These are phyloP conservation scores for Hippocampus mohnikei DNA, from an alignment of 2,113 vertebrate genomes.

Conservation along the genomic window DNA sequence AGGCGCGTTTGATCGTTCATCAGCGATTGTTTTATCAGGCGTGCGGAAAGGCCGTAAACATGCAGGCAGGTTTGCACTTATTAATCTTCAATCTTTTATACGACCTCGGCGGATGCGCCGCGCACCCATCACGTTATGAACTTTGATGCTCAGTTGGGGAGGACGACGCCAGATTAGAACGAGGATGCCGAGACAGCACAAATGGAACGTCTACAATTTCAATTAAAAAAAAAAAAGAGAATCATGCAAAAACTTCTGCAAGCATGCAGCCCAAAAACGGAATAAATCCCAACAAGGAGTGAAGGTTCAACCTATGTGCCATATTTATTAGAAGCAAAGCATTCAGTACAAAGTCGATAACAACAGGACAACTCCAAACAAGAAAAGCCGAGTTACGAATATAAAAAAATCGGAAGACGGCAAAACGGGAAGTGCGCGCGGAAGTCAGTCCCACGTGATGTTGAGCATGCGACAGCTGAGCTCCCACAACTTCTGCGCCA, in stretches of 20 bases:
- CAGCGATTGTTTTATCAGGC: not conserved
- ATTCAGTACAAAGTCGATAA: not conserved
- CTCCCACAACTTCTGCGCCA: slow-evolving; percentile 73
- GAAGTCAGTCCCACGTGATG: slow-evolving; percentile 63
- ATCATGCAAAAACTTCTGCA: no score
- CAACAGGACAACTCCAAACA: not conserved
- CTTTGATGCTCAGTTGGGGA: not conserved
- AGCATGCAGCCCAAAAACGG: not conserved
- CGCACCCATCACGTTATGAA: not conserved
- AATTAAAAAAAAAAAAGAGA: not conserved
- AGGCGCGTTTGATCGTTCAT: not conserved
- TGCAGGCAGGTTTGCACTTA: not conserved
- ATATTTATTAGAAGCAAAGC: not conserved
- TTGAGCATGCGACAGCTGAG: slow-evolving; percentile 69
- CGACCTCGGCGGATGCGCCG: not conserved
- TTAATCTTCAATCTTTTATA: not conserved
- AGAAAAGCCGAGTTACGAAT: not conserved
- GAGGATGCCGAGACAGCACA: not conserved
- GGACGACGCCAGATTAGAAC: not conserved
- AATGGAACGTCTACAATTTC: not conserved
- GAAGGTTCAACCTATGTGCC: not conserved
- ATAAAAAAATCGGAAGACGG: not conserved
- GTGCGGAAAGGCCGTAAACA: not conserved
- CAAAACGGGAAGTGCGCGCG: no score
- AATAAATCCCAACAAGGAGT: not conserved